phyloP scores from a whole-genome alignment of 2,113 vertebrate species.

The Motacilla alba region DNA sequence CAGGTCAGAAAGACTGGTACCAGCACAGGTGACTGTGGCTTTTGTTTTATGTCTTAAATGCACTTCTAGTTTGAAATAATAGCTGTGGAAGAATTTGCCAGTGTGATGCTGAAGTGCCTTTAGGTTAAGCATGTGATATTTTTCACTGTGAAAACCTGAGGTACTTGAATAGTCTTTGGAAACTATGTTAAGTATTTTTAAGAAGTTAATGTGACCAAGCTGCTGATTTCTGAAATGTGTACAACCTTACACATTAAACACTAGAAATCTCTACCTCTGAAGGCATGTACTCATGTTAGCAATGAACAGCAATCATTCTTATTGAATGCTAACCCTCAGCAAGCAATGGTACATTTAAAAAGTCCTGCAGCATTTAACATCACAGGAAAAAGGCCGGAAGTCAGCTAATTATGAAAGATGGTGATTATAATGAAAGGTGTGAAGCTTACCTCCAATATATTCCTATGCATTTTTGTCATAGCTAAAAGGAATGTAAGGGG shows the following conservation, averaged over 20 bases:
- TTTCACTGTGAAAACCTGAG: not conserved
- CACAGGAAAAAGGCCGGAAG: not conserved
- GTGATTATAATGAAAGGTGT: not conserved
- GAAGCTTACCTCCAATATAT: not conserved
- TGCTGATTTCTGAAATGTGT: constrained; percentile 4
- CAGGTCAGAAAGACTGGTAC: not conserved
- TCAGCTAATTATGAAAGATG: not conserved
- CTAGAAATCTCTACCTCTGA: not conserved
- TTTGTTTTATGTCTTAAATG: not conserved
- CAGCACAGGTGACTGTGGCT: not conserved
- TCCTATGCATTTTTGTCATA: not conserved
- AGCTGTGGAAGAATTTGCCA: not conserved
- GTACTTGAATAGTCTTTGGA: constrained; percentile 26
- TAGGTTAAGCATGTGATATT: constrained; percentile 15
- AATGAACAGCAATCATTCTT: not conserved
- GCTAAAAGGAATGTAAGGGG: not conserved
- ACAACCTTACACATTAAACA: not conserved
- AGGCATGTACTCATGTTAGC: not conserved
- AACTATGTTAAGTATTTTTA: constrained; percentile 46
- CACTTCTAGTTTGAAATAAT: not conserved
- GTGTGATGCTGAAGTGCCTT: not conserved
- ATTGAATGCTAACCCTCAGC: not conserved
- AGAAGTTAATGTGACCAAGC: constrained; percentile 38
- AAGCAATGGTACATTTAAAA: not conserved
- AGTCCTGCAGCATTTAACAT: not conserved